Conservation (phyloP, 2,888 invertebrate species). For the Lydus trimaculatus region DNA sequence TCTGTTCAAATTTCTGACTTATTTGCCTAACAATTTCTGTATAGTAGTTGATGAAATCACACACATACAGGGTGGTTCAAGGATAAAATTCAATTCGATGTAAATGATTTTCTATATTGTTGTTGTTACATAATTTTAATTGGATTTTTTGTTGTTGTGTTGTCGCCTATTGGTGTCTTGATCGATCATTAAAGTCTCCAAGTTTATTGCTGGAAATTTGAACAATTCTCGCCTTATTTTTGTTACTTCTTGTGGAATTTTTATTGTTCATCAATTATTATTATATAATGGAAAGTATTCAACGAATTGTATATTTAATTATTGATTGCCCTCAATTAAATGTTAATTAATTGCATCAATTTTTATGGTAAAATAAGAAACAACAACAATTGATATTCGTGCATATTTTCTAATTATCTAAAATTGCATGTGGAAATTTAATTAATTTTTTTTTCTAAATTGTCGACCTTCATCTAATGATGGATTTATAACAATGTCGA, state of each 20-base stretch:
- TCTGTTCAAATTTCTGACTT: too few species aligned
- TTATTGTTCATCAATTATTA: neutral
- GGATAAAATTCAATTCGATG: slow-evolving; percentile 7
- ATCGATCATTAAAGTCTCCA: slow-evolving; percentile 4
- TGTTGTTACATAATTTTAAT: neutral
- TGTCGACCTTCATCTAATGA: neutral
- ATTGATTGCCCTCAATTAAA: neutral
- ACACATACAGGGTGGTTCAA: neutral
- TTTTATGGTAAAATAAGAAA: neutral
- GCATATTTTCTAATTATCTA: neutral
- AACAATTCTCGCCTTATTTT: neutral
- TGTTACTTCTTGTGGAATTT: neutral
- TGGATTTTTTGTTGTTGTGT: neutral
- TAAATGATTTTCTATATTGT: neutral
- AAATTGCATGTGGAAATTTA: too few species aligned
- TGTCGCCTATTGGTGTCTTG: neutral
- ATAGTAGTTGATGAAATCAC: neutral
- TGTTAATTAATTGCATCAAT: neutral
- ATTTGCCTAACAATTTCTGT: neutral
- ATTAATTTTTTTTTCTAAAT: too few species aligned
- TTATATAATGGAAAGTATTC: neutral
- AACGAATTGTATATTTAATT: neutral
- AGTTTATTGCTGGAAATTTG: neutral
- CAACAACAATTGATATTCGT: too few species aligned
- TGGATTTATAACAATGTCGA: too few species aligned